phyloP scores from a whole-genome alignment of 2,888 invertebrate species.

The Amblyteles armatorius region DNA sequence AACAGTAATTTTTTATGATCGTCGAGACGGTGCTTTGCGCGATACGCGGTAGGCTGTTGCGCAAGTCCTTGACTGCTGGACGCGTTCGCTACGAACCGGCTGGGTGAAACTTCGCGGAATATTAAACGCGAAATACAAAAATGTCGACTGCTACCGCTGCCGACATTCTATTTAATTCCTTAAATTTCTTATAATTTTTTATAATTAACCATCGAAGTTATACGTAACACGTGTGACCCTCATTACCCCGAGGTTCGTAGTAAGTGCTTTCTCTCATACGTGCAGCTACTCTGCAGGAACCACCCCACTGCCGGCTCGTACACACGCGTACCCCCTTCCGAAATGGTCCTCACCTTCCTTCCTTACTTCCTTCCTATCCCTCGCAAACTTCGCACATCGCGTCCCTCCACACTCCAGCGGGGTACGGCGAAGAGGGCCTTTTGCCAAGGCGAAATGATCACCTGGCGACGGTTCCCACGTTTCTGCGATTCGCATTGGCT shows the following conservation, averaged over 20 bases:
- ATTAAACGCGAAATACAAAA: background rate
- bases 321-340: constrained; percentile 72
- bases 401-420: constrained; percentile 34
- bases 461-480: constrained; percentile 84
- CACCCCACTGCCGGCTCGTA: constrained; percentile 51
- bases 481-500: constrained; percentile 82
- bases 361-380: constrained; percentile 70
- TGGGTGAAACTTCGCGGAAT: background rate
- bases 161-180: too few species aligned
- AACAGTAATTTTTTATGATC: constrained; percentile 9
- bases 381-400: constrained; percentile 62
- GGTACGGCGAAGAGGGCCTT: constrained; percentile 56
- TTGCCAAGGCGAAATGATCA: constrained; percentile 76
- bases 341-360: constrained; percentile 73
- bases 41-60: background rate
- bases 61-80: constrained; percentile 1
- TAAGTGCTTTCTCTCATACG: constrained; percentile 6
- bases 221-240: background rate
- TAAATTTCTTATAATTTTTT: background rate
- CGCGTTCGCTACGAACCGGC: background rate
- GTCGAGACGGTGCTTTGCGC: background rate
- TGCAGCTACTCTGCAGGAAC: constrained; percentile 6
- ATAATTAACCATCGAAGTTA: background rate
- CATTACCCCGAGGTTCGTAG: constrained; percentile 4
- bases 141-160: too few species aligned